Conservation (phyloP, 1,140 invertebrate species). For the Drosophila melanogaster region Release_6_plus_ISO1_MT NT_033779.5:10571001-10571500, state of each 20-base stretch:
- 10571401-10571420: constrained; percentile 71
- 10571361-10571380: constrained; percentile 60
- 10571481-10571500: too few species aligned
- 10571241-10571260: constrained; percentile 79
- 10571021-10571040: neutral
- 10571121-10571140: constrained; percentile 48
- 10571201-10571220: constrained; percentile 49
- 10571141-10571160: constrained; percentile 39
- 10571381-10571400: constrained; percentile 67
- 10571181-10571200: constrained; percentile 75
- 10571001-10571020: constrained; percentile 18
- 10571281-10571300: constrained; percentile 16
- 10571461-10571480: neutral
- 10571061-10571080: constrained; percentile 32
- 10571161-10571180: constrained; percentile 24
- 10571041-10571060: constrained; percentile 1
- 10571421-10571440: constrained; percentile 64
- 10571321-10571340: constrained; percentile 55
- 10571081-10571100: constrained; percentile 59
- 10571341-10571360: constrained; percentile 13
- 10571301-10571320: constrained; percentile 61
- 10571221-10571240: constrained; percentile 76
- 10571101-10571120: constrained; percentile 64
- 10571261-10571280: constrained; percentile 66
- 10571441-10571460: neutral